Percentiles rank a stretch among this genome's conserved stretches.
Evolutionary conservation across 1,140 invertebrate species (phyloP).

Genomic region (Drosophila pruinosa): DNA sequence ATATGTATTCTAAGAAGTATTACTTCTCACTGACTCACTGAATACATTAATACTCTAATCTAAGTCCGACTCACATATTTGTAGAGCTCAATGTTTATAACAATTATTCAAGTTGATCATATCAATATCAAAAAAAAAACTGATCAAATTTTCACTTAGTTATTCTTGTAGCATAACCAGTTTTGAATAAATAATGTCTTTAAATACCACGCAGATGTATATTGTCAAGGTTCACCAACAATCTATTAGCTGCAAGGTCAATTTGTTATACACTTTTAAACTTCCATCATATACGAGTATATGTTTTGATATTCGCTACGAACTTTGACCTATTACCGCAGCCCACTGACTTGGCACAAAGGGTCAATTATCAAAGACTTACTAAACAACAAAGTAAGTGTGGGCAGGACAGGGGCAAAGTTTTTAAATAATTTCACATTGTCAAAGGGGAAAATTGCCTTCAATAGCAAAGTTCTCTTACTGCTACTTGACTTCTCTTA

Average conservation of each 20-base stretch:
- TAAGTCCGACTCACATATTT: too few species aligned
- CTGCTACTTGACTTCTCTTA: too few species aligned
- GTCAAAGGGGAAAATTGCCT: neutral
- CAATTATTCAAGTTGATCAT: too few species aligned
- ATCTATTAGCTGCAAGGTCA: conserved; percentile 3
- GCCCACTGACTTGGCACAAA: neutral
- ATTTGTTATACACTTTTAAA: neutral
- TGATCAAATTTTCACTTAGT: too few species aligned
- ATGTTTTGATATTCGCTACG: neutral
- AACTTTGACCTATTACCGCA: neutral
- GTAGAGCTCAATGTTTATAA: too few species aligned
- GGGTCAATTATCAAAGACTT: neutral
- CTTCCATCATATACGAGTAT: neutral
- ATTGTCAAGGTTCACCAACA: neutral
- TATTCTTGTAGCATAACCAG: conserved; percentile 3
- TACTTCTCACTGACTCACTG: too few species aligned
- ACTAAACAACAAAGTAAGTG: neutral
- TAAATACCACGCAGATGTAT: neutral
- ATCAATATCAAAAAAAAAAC: too few species aligned
- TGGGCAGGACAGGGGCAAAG: neutral
- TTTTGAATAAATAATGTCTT: neutral
- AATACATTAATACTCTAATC: too few species aligned
- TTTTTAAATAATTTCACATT: neutral
- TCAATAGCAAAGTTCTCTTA: neutral
- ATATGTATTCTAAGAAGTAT: too few species aligned